phyloP scores from a whole-genome alignment of 2,113 vertebrate species.

The Bombycilla garrulus region DNA sequence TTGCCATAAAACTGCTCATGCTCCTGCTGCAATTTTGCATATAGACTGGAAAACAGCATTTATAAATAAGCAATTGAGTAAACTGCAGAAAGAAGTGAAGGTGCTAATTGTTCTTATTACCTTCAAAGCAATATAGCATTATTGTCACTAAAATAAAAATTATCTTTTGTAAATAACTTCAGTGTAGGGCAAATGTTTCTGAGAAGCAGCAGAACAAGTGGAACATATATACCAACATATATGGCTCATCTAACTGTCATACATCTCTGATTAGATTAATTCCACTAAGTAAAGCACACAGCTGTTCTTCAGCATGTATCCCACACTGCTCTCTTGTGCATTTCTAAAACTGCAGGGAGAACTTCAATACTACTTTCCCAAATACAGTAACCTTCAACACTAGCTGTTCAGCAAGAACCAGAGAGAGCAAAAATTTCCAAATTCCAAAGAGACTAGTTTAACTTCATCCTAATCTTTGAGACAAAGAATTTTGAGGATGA shows the following conservation, averaged over 20 bases:
- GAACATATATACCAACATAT: not conserved
- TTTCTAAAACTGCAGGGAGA: not conserved
- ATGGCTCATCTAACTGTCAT: not conserved
- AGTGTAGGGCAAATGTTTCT: not conserved
- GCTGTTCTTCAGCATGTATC: not conserved
- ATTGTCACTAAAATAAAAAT: not conserved
- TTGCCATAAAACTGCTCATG: constrained; percentile 2
- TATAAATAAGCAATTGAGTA: not conserved
- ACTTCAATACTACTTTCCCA: not conserved
- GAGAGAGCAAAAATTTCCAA: not conserved
- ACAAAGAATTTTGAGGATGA: not conserved
- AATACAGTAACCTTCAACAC: not conserved
- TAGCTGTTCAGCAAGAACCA: not conserved
- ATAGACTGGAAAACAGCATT: not conserved
- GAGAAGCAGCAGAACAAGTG: not conserved
- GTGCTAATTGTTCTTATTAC: not conserved
- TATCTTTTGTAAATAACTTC: not conserved
- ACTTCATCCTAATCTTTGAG: not conserved
- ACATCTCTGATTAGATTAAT: not conserved
- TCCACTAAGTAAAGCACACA: not conserved
- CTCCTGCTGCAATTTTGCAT: constrained; percentile 17
- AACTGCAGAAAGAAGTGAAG: not conserved
- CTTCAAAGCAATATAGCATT: not conserved
- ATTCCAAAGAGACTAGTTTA: not conserved
- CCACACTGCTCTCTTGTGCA: not conserved